Percentiles rank a stretch among this genome's conserved stretches.
Conservation (phyloP, 2,113 vertebrate genomes). For the Myrmecobius fasciatus region DNA sequence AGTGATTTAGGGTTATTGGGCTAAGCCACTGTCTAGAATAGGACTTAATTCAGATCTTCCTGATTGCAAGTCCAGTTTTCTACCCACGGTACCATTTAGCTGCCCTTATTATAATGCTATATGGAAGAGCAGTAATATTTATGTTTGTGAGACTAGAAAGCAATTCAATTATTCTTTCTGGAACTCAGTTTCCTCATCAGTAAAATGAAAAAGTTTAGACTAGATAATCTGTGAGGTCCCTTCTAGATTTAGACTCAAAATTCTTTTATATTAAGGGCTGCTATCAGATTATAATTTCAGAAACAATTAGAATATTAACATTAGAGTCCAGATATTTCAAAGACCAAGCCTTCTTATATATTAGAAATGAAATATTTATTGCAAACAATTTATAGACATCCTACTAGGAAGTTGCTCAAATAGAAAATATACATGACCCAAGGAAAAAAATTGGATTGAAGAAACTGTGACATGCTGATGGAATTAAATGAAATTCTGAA, state of each 20-base stretch:
- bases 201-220: background rate
- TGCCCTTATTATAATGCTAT: background rate
- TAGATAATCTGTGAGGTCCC: background rate
- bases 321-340: constrained; percentile 25
- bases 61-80: background rate
- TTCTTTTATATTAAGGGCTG: background rate
- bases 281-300: constrained; percentile 37
- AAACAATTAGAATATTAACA: constrained; percentile 4
- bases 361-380: constrained; percentile 32
- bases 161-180: background rate
- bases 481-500: background rate
- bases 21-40: background rate
- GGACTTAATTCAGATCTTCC: background rate
- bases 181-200: background rate
- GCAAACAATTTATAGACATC: background rate
- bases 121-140: background rate
- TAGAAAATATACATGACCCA: no score
- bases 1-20: background rate
- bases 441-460: background rate
- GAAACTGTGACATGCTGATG: background rate
- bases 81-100: background rate
- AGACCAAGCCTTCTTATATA: background rate
- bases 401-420: background rate
- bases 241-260: background rate
- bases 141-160: background rate